Base-by-base conservation (phyloP, 2,888 invertebrate genomes). In the Apamea crenata region DNA sequence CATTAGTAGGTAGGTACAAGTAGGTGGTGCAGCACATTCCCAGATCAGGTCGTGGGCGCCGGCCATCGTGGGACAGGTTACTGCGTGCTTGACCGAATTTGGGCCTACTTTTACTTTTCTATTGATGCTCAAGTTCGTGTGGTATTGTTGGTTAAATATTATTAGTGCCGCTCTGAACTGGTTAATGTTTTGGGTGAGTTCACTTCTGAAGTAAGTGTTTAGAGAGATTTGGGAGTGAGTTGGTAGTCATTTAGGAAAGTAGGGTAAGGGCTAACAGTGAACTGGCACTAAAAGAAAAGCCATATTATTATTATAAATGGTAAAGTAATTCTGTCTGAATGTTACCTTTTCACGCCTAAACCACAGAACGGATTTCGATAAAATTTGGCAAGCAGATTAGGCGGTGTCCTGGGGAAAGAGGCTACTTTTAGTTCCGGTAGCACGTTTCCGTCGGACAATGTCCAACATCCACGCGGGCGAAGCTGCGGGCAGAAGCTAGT, bases 11-110 rank as follows among this genome's bases (percentile, higher is more conserved):
- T 72, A 81, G 36, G n/a, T 66, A 40, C 65, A 70, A 74, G 44
- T 71, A 80, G 29, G 67, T 44, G 50, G 59, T 59, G 56, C 16
- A 74, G 75, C 77, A 56, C 85, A 89, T 89, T 85, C 83, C 76
- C 65, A 78, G 76, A 75, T 71, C 75, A 10, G 75, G 74, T 72
- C 80, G 89, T 89, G 86, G 86, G 90, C 75, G 87, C 80, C 40
- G 73, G 56, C 81, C 72, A 29, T 36, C 71, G 77, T 74, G 69
- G 65, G 82, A 87, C 89, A 88, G 81, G 88, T 89, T 88, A 76
- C 67, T 63, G 67, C 80, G 88, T 78, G 90, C 91, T 90, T 91
- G 89, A 89, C 90, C 89, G 90, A 90, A 89, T 88, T 92, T 68
- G 82, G 80, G 70, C 84, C 86, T 81, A 89, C 89, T 91, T 91